Conservation (phyloP, 2,113 vertebrate species). For the Paradisaea rubra region DNA sequence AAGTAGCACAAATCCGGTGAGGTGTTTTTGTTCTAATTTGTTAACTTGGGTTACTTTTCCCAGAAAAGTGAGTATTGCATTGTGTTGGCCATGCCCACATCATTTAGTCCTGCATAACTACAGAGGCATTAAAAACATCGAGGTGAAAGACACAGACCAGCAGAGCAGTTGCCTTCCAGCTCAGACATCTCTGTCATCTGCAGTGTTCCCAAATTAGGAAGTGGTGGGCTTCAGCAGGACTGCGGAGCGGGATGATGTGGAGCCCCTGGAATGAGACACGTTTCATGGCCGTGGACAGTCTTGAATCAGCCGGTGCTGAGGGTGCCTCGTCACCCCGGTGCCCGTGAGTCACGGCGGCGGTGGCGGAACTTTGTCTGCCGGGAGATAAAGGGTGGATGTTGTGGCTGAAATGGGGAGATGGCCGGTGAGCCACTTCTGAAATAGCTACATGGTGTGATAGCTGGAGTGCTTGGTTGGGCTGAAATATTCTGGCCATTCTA, state of each 20-base stretch:
- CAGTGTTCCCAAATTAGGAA: conserved; percentile 3
- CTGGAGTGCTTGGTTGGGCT: not conserved
- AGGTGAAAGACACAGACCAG: not conserved
- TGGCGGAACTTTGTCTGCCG: not conserved
- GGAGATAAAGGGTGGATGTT: not conserved
- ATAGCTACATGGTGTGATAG: fast-evolving
- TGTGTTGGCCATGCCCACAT: not conserved
- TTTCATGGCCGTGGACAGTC: not conserved
- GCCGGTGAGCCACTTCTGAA: not conserved
- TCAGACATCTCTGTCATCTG: not conserved
- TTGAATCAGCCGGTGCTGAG: not conserved
- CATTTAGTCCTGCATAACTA: not conserved
- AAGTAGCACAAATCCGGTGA: not conserved
- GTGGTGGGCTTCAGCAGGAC: not conserved
- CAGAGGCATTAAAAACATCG: not conserved
- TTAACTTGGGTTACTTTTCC: not conserved
- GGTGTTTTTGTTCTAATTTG: not conserved
- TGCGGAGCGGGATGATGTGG: not conserved
- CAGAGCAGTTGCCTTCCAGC: not conserved
- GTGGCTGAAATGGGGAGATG: not conserved
- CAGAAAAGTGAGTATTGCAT: not conserved
- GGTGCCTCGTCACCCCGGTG: not conserved
- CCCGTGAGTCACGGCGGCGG: not conserved
- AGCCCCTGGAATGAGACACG: conserved; percentile 5
- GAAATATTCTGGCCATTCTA: not conserved